phyloP scores from a whole-genome alignment of 2,888 invertebrate genomes.

The Taphrorychus bicolor region DNA sequence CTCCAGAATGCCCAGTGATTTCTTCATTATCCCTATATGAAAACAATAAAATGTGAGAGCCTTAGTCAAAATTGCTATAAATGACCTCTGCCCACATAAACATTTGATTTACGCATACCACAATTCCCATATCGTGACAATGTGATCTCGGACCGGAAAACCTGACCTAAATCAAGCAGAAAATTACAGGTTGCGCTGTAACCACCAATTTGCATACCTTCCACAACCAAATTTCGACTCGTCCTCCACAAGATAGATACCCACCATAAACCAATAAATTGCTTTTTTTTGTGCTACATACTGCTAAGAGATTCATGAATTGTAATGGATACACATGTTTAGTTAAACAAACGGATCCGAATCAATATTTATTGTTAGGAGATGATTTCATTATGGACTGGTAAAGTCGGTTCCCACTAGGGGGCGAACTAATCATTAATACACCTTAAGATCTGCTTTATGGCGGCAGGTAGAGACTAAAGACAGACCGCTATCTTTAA shows the following conservation, averaged over 20 bases:
- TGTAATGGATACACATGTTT: constrained; percentile 58
- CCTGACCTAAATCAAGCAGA: constrained; percentile 34
- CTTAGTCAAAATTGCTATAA: too few relatives aligned
- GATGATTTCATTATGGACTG: constrained; percentile 60
- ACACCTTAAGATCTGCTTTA: constrained; percentile 53
- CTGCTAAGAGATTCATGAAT: not conserved
- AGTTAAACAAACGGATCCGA: constrained; percentile 53
- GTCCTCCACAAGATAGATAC: too few relatives aligned
- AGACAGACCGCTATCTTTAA: constrained; percentile 46
- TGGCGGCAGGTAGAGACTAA: constrained; percentile 54
- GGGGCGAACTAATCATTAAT: constrained; percentile 53
- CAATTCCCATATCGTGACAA: constrained; percentile 22
- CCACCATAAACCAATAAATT: too few relatives aligned
- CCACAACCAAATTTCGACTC: not conserved
- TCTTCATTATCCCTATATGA: too few relatives aligned
- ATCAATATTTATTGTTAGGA: constrained; percentile 59
- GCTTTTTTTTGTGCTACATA: too few relatives aligned
- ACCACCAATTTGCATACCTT: constrained; percentile 37
- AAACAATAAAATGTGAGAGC: not conserved
- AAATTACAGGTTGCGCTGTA: constrained; percentile 31
- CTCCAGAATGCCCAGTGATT: too few relatives aligned
- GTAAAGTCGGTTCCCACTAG: constrained; percentile 50
- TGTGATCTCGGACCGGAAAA: constrained; percentile 33
- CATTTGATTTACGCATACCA: not conserved
- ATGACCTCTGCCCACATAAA: too few relatives aligned